Conservation (phyloP, 1,140 invertebrate species). For the Conus betulinus region DNA sequence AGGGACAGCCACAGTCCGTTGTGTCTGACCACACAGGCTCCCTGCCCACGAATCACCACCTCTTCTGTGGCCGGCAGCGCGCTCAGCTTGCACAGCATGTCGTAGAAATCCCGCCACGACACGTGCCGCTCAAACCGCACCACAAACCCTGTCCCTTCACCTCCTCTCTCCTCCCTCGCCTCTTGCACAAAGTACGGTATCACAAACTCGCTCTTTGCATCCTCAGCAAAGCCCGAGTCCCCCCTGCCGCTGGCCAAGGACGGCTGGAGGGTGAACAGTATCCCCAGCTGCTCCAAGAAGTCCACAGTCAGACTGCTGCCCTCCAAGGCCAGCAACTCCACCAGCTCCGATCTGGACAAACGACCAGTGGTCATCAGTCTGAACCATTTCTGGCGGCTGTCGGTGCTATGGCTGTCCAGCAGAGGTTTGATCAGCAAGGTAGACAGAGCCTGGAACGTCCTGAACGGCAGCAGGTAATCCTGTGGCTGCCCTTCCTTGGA, state of each 20-base stretch:
- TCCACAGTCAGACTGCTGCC: not conserved
- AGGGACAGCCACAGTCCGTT: slow-evolving; percentile 8
- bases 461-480: slow-evolving; percentile 31
- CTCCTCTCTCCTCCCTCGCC: not conserved
- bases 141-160: not conserved
- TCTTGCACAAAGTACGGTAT: slow-evolving; percentile 27
- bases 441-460: slow-evolving; percentile 13
- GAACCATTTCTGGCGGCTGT: slow-evolving; percentile 28
- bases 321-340: not conserved
- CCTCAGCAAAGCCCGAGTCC: slow-evolving; percentile 30
- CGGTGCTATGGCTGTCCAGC: slow-evolving; percentile 4
- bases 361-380: slow-evolving; percentile 13
- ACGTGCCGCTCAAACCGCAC: not conserved
- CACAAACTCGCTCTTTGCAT: slow-evolving; percentile 13
- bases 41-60: not conserved
- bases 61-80: slow-evolving; percentile 13
- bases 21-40: not conserved
- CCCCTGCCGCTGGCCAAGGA: not conserved
- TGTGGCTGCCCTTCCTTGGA: not conserved
- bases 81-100: slow-evolving; percentile 5
- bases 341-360: not conserved
- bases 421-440: slow-evolving; percentile 6
- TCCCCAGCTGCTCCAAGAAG: not conserved
- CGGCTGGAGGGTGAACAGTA: not conserved
- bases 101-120: slow-evolving; percentile 3